Percentiles rank a stretch among this genome's conserved stretches.
phyloP scores from a whole-genome alignment of 2,888 invertebrate genomes.

The Aphodius granarius region DNA sequence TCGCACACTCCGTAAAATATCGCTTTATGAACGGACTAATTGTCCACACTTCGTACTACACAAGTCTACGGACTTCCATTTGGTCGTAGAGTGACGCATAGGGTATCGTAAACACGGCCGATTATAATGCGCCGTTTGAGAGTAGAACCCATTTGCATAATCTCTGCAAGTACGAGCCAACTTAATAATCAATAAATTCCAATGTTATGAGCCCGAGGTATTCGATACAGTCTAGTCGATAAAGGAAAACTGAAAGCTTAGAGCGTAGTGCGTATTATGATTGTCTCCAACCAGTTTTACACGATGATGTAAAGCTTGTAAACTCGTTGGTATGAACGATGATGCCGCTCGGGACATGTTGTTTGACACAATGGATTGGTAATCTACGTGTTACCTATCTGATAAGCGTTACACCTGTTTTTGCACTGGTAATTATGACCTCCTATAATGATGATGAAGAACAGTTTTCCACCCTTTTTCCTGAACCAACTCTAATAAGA shows the following conservation, averaged over 20 bases:
- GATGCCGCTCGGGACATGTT: not conserved
- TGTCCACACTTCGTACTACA: not conserved
- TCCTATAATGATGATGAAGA: too few species aligned
- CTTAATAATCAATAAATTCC: conserved; percentile 21
- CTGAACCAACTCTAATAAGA: too few species aligned
- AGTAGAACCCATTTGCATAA: not conserved
- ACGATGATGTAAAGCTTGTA: not conserved
- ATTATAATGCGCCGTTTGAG: conserved; percentile 4
- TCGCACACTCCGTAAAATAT: not conserved
- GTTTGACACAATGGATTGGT: conserved; percentile 22
- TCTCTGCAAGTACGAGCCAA: not conserved
- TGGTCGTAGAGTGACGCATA: not conserved
- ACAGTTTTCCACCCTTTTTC: too few species aligned
- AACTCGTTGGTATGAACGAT: not conserved
- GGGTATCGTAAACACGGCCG: not conserved
- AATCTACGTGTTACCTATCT: conserved; percentile 9
- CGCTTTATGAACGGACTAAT: not conserved
- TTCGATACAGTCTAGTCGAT: not conserved
- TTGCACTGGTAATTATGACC: not conserved
- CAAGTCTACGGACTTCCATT: too few species aligned
- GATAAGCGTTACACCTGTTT: conserved; percentile 19
- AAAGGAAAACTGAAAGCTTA: not conserved
- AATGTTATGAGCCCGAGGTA: not conserved
- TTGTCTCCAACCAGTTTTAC: not conserved
- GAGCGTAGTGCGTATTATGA: not conserved